Conservation (phyloP, 2,888 invertebrate species). For the Tetanocera ferruginea region DNA sequence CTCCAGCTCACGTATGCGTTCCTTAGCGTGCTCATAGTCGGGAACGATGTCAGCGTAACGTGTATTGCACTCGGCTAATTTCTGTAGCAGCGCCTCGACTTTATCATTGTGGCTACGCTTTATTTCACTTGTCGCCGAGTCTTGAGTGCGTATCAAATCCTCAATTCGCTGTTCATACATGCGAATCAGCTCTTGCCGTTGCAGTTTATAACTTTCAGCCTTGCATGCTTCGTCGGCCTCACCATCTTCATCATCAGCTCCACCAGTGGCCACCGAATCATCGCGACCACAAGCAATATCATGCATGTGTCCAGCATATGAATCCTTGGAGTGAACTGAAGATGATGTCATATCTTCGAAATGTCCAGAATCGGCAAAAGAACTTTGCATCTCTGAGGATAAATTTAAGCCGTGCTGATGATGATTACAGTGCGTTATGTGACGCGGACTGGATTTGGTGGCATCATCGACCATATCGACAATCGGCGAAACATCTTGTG, state of each 20-base stretch:
- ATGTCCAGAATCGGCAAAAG: constrained; percentile 88
- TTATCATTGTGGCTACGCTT: constrained; percentile 85
- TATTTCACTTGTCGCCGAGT: constrained; percentile 78
- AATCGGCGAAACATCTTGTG: constrained; percentile 72
- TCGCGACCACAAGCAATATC: constrained; percentile 67
- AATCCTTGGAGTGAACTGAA: constrained; percentile 82
- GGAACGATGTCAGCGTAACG: constrained; percentile 84
- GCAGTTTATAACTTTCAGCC: constrained; percentile 74
- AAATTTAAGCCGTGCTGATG: constrained; percentile 51
- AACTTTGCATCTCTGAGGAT: constrained; percentile 77
- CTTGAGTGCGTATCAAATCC: constrained; percentile 77
- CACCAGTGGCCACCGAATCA: constrained; percentile 51
- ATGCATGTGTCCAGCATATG: constrained; percentile 72
- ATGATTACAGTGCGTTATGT: constrained; percentile 51
- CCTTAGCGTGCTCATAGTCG: constrained; percentile 81
- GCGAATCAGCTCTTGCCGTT: constrained; percentile 78
- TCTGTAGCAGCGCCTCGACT: constrained; percentile 80
- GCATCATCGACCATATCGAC: constrained; percentile 72
- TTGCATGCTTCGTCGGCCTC: constrained; percentile 55
- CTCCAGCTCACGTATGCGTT: constrained; percentile 77
- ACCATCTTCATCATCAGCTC: constrained; percentile 45
- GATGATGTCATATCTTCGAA: constrained; percentile 86
- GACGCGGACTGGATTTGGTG: constrained; percentile 68
- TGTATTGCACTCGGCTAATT: constrained; percentile 81
- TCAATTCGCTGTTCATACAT: constrained; percentile 82